These are phyloP conservation scores for Palythoa grandis DNA, from an alignment of 92 coral and sea anemone genomes.

Conservation along the genomic window DNA sequence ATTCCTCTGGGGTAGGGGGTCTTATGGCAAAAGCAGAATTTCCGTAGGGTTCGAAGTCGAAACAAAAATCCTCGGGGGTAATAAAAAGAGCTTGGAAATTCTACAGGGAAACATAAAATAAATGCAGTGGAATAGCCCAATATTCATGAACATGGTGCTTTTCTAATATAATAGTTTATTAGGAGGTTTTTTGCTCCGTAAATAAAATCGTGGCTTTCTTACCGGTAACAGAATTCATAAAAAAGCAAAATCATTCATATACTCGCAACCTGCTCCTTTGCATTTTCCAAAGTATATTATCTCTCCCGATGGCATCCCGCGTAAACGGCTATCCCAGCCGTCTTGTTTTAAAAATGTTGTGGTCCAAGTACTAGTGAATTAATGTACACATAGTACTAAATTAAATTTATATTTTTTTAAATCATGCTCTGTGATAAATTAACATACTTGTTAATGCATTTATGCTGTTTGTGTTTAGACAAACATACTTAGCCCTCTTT, in stretches of 20 bases:
- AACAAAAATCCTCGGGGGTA: slow-evolving; percentile 1
- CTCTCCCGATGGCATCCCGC: slow-evolving; percentile 28
- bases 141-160: background rate
- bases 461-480: too few species aligned
- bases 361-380: too few species aligned
- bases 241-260: background rate
- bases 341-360: background rate
- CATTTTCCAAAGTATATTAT: slow-evolving; percentile 18
- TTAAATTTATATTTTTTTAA: too few species aligned
- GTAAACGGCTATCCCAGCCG: slow-evolving; percentile 24
- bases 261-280: slow-evolving; percentile 11
- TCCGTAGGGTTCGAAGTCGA: slow-evolving; percentile 7
- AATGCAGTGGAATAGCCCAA: background rate
- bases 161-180: slow-evolving; percentile 9
- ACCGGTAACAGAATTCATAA: background rate
- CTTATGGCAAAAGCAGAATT: background rate
- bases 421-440: too few species aligned
- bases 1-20: slow-evolving; percentile 1
- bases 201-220: slow-evolving; percentile 14
- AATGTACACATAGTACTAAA: too few species aligned
- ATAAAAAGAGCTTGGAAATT: background rate
- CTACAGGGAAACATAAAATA: background rate
- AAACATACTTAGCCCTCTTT: too few species aligned
- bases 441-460: too few species aligned
- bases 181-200: slow-evolving; percentile 12